Evolutionary conservation across 2,797 vertebrate genomes (phyloP).

Genomic region (Menidia menidia): DNA sequence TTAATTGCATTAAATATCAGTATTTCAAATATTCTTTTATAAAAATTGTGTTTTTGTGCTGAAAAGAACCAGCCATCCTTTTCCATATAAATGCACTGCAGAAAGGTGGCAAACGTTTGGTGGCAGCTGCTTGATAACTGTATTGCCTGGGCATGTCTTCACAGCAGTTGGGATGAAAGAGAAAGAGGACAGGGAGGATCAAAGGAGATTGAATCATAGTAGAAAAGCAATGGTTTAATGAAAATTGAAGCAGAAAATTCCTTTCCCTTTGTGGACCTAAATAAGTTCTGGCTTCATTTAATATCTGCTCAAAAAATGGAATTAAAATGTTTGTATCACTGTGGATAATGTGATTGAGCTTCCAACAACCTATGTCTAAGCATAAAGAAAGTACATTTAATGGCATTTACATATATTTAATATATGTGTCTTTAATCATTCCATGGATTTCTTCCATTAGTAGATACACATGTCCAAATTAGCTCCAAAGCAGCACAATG

Average conservation of each 20-base stretch:
- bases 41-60: too few relatives aligned
- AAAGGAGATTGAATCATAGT: background rate
- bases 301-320: background rate
- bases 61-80: background rate
- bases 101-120: background rate
- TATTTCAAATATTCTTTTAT: too few relatives aligned
- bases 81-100: background rate
- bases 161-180: background rate
- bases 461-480: background rate
- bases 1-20: too few relatives aligned
- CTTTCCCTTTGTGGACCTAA: background rate
- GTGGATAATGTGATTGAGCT: background rate
- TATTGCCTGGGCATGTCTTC: background rate
- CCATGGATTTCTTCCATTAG: background rate
- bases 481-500: constrained; percentile 13
- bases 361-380: background rate
- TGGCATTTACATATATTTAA: background rate
- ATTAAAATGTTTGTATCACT: background rate
- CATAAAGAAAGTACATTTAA: background rate
- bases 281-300: background rate
- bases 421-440: background rate
- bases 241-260: constrained; percentile 4
- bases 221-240: background rate
- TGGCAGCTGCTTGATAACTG: background rate
- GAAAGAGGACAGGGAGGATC: background rate